Percentiles rank a stretch among this genome's conserved stretches.
Evolutionary conservation across 1,140 invertebrate species (phyloP).

Genomic region (Magallana gigas): DNA sequence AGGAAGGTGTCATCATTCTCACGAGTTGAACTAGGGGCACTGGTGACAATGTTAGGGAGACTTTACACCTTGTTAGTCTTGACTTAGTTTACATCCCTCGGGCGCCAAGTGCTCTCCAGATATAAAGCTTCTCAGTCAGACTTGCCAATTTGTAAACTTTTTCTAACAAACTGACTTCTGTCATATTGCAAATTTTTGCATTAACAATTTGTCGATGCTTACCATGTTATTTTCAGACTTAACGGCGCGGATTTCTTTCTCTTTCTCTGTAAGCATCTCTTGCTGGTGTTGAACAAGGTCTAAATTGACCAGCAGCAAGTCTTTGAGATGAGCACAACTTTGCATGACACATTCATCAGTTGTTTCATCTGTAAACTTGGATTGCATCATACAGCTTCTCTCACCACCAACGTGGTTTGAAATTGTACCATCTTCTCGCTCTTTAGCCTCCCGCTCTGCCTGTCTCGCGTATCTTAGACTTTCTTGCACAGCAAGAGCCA

Average conservation of each 20-base stretch:
- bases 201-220: constrained; percentile 43
- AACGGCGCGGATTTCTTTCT: constrained; percentile 65
- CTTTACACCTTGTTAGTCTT: no score
- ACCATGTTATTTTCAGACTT: constrained; percentile 64
- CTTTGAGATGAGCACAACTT: constrained; percentile 62
- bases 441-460: constrained; percentile 45
- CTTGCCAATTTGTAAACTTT: no score
- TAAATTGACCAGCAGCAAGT: constrained; percentile 65
- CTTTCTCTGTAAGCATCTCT: constrained; percentile 63
- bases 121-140: no score
- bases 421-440: background rate
- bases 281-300: constrained; percentile 71
- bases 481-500: constrained; percentile 70
- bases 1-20: no score
- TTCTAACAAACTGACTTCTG: no score
- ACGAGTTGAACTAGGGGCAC: no score
- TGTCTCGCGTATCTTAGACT: constrained; percentile 69
- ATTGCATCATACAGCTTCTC: background rate
- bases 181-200: no score
- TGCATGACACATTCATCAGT: constrained; percentile 4
- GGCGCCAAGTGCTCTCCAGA: no score
- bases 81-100: no score
- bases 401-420: constrained; percentile 39
- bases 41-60: no score
- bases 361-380: background rate